Evolutionary conservation across 1,140 invertebrate species (phyloP), one percentile per base, ranked within the genome.

Genomic region (Pollicipes pollicipes): DNA sequence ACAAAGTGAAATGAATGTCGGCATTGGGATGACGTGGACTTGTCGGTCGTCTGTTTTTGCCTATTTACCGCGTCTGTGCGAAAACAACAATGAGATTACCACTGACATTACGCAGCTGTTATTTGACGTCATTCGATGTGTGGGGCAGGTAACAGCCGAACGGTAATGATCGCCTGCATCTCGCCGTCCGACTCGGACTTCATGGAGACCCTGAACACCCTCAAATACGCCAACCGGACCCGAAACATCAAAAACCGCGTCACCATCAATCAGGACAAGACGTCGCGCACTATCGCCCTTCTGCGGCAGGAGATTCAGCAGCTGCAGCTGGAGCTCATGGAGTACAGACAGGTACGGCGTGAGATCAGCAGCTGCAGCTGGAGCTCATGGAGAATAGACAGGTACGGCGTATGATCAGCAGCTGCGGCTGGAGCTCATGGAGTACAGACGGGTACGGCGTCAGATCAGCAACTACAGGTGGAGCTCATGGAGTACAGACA

Each of bases 211-310:
- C 80, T 98, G 28, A 98, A 97, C 79, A 98, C 97, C 0, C 80
- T 99, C 26, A 97, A 97, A 78, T 99, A 99, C 80, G 96, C 97
- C 4, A 98, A 98, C 81, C 81, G 97, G 74, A 96, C 97, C 0
- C 83, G 94, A 68, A 98, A 99, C 80, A 99, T 99, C 76, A 96
- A 96, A 82, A 99, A 99, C 82, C 92, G 92, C 77, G 90, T 97
- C 66, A 88, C 87, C 69, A 86, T 97, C 71, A 95, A 95, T 80
- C 91, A 95, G 81, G 96, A 98, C 82, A 95, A 97, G 79, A 94
- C 90, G 72, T 97, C 93, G 32, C 86, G 93, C 79, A 95, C 95
- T 66, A 95, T 99, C 75, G 85, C 87, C 24, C 83, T 89, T 68
- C 82, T 99, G 28, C 82, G 92, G 68, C 85, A 88, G 73, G 90